Base-by-base conservation (phyloP, 1,140 invertebrate species). In the Musca domestica region DNA sequence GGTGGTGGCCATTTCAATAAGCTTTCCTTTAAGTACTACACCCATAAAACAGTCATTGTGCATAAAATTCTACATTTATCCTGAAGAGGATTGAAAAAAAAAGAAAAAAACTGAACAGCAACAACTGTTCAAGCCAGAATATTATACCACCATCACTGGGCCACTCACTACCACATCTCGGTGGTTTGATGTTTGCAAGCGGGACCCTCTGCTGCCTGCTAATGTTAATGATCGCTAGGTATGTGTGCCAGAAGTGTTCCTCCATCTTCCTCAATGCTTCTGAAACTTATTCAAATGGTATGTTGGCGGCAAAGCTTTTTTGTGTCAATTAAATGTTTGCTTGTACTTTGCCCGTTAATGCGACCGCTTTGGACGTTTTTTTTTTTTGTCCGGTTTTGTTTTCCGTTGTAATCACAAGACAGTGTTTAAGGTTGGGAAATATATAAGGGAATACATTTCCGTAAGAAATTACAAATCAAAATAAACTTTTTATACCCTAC, bases 281-380 rank as follows among this genome's bases (percentile, higher is more conserved):
- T 20, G 15, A 58, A 23, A n/a, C 17, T 25, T 51, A 23, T 47
- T 46, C 56, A 41, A 34, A n/a, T 61, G 25, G 64, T 47, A 25
- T 61, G 56, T 61, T 61, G 41, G 56, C 56, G 56, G 56, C 56
- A 61, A 49, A 23, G 46, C 67, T 68, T 68, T 68, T 47, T 68
- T 68, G 67, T 68, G 67, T 68, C 67, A 68, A 68, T 68, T 68
- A 68, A 64, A 34, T 54, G 66, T 67, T 25, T 52, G 7, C 49
- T 52, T 19, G 17, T 52, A 52, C 49, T 52, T 19, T 64, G 41
- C 41, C 46, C 47, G 63, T 27, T 64, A 23, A 19, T 20, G 49
- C 22, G 17, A 23, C 6, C 22, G 49, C 22, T 52, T 2, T 12
- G 15, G 12, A 4, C 19, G 34, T 48, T 64, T 47, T 64, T 25